These are phyloP conservation scores for Heliconius ismenius DNA, from an alignment of 2,888 invertebrate genomes.

Conservation along the genomic window DNA sequence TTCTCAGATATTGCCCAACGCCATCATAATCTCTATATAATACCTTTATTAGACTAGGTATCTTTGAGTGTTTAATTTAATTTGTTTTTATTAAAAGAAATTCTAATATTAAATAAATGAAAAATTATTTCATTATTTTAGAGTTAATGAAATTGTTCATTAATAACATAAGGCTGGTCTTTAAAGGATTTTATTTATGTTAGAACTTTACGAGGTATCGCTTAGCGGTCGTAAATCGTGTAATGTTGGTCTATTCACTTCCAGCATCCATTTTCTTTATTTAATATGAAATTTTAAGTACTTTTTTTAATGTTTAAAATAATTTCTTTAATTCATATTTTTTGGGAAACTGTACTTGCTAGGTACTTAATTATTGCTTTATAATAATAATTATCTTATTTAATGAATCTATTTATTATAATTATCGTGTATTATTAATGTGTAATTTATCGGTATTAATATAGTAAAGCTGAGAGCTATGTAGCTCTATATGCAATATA, in stretches of 20 bases:
- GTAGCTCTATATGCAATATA: too few relatives aligned
- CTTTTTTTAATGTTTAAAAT: neutral
- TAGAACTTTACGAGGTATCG: neutral
- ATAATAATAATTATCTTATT: neutral
- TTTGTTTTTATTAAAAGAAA: neutral
- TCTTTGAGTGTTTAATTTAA: neutral
- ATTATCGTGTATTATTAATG: too few relatives aligned
- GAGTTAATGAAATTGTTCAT: neutral
- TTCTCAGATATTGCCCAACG: neutral
- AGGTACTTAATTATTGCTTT: neutral
- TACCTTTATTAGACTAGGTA: neutral
- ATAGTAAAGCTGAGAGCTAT: too few relatives aligned
- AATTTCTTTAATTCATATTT: neutral
- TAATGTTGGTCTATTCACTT: conserved; percentile 8
- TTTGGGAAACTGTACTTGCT: neutral
- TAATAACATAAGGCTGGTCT: neutral
- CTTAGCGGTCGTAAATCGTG: conserved; percentile 3
- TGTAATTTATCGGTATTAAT: too few relatives aligned
- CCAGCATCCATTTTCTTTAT: neutral
- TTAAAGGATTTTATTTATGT: conserved; percentile 9
- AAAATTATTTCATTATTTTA: neutral
- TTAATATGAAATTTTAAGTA: neutral
- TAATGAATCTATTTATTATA: neutral
- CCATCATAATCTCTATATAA: neutral
- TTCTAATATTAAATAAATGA: neutral